Percentiles rank a stretch among this genome's conserved stretches.
These are phyloP conservation scores for Heliconius hortense DNA, from an alignment of 2,888 invertebrate species.

Conservation along the genomic window DNA sequence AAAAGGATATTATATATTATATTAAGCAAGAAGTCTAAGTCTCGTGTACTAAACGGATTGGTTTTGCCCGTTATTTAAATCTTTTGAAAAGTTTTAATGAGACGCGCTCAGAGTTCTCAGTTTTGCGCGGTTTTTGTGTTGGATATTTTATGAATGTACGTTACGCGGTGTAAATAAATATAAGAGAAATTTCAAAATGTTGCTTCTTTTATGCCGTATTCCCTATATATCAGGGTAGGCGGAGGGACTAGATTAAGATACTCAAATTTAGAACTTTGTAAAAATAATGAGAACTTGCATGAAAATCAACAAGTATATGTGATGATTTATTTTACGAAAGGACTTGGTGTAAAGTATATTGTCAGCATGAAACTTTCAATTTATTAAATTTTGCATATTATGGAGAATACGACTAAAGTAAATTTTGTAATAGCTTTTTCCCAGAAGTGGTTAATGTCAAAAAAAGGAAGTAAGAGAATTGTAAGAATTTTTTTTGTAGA, in stretches of 20 bases:
- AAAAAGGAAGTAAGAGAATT: too few relatives aligned
- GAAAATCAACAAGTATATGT: too few relatives aligned
- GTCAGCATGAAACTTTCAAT: too few relatives aligned
- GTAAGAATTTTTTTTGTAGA: too few relatives aligned
- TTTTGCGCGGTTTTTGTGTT: conserved; percentile 31
- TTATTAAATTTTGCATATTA: too few relatives aligned
- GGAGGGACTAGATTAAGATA: not conserved
- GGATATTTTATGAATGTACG: conserved; percentile 12
- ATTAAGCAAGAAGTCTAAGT: conserved; percentile 2
- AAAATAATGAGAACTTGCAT: too few relatives aligned
- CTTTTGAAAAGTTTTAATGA: conserved; percentile 39
- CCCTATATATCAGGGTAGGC: not conserved
- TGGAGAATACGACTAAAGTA: too few relatives aligned
- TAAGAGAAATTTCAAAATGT: not conserved
- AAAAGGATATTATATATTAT: not conserved
- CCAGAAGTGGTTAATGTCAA: too few relatives aligned
- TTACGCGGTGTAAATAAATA: conserved; percentile 11
- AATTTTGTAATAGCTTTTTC: too few relatives aligned
- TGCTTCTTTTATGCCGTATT: not conserved
- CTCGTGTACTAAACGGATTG: conserved; percentile 33
- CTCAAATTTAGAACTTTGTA: not conserved
- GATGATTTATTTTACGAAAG: too few relatives aligned
- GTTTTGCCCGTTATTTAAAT: conserved; percentile 36
- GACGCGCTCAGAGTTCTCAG: conserved; percentile 31
- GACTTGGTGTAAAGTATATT: too few relatives aligned